Evolutionary conservation across 2,797 vertebrate genomes (phyloP).

Genomic region (Hemibagrus guttatus): DNA sequence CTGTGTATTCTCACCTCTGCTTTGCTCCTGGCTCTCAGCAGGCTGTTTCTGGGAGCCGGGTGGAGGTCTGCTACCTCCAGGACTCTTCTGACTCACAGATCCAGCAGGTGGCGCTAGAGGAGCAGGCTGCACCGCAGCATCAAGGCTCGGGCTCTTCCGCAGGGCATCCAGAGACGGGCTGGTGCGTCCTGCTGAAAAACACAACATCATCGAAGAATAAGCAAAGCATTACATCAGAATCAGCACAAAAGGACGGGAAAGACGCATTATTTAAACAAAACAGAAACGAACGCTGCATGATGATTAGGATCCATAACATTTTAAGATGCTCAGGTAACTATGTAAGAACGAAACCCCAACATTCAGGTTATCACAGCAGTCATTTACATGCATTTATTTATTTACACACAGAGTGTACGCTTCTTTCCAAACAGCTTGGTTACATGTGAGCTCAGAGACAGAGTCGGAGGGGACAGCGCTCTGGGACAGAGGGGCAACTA

Average conservation of each 20-base stretch:
- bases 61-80: slow-evolving; percentile 74
- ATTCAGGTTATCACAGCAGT: neutral
- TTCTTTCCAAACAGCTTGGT: slow-evolving; percentile 31
- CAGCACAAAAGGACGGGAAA: neutral
- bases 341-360: neutral
- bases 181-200: slow-evolving; percentile 73
- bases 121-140: slow-evolving; percentile 81
- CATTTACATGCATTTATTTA: neutral
- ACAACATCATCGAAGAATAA: neutral
- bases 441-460: slow-evolving; percentile 76
- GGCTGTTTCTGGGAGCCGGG: slow-evolving; percentile 79
- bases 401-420: slow-evolving; percentile 26
- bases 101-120: slow-evolving; percentile 64
- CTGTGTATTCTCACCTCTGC: slow-evolving; percentile 75
- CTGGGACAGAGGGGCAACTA: slow-evolving; percentile 73
- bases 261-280: neutral
- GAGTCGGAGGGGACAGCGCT: slow-evolving; percentile 77
- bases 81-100: slow-evolving; percentile 81
- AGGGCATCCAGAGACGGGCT: slow-evolving; percentile 82
- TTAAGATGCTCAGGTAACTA: neutral
- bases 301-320: neutral
- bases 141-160: slow-evolving; percentile 81
- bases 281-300: too few species aligned
- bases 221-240: neutral
- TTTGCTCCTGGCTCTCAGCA: slow-evolving; percentile 85